Evolutionary conservation across 2,113 vertebrate species (phyloP), one percentile per base, ranked within the genome.

Genomic region (Ardeotis arabs): DNA sequence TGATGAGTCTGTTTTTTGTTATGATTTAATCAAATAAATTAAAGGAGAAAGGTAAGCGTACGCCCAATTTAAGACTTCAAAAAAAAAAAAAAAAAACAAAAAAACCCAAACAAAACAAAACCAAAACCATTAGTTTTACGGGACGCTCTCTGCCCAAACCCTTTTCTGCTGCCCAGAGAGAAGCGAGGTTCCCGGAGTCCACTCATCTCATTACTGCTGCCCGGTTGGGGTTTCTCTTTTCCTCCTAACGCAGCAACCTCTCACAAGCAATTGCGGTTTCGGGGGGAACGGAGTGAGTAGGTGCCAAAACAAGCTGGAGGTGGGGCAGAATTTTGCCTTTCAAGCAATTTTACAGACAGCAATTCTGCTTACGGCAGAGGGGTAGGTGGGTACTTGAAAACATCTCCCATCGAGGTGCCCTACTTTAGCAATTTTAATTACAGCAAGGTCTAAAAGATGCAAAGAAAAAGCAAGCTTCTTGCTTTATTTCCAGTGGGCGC

Each of bases 11-110:
- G 77, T 72, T 90, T 95, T 84, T 84, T 91, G 73, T 95, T 95
- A 89, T 92, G 94, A 95, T 95, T 92, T 95, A 93, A 96, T 96
- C 94, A 96, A 92, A 96, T 95, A 96, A 95, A 97, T 95, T 96
- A 96, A 92, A 97, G 94, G 84, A 82, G 93, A 82, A 89, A 56
- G 10, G 60, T 49, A 75, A 81, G 88, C 66, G 86, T 81, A 95
- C 96, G 73, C 96, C 96, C 86, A 56, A 63, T 60, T 62, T 75
- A 62, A 31, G 58, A 92, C 82, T 94, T 93, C 0, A 66, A 85
- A 92, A 85, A 84, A 67, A 79, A n/a, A 29, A 37, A 76, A 28
- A 33, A 45, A 28, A 72, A 45, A 21, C 15, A 31, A 64, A 67
- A 50, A 49, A 85, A 56, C 27, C 25, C 41, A 44, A 44, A 15